Evolutionary conservation across 2,113 vertebrate genomes (phyloP).

Genomic region (Eublepharis macularius): DNA sequence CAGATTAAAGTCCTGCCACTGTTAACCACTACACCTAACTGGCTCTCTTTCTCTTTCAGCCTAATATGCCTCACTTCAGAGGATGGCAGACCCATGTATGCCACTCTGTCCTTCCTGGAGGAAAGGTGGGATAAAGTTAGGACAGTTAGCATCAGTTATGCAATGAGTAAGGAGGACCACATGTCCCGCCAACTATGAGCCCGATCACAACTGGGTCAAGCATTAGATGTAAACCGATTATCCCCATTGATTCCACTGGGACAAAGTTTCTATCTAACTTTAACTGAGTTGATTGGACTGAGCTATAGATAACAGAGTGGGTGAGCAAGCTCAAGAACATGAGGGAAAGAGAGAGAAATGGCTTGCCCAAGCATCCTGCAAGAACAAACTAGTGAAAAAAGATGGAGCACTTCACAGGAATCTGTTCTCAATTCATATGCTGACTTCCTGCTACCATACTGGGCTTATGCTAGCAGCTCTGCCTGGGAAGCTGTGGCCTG

Average conservation of each 20-base stretch:
- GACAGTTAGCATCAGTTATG: neutral
- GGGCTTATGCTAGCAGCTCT: neutral
- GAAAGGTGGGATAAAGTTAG: too few relatives aligned
- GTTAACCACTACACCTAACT: too few relatives aligned
- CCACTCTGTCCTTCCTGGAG: too few relatives aligned
- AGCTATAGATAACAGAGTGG: neutral
- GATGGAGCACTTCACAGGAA: neutral
- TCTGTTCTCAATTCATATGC: neutral
- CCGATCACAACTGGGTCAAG: neutral
- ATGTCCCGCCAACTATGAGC: neutral
- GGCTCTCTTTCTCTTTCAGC: too few relatives aligned
- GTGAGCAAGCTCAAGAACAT: neutral
- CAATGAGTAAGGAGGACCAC: neutral
- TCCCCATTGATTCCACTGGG: neutral
- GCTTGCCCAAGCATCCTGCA: neutral
- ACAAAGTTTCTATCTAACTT: neutral
- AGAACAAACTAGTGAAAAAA: neutral
- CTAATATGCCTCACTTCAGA: too few relatives aligned
- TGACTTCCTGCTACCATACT: neutral
- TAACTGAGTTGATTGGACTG: neutral
- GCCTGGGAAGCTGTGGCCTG: neutral
- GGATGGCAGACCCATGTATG: too few relatives aligned
- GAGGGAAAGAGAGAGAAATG: neutral
- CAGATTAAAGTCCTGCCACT: too few relatives aligned
- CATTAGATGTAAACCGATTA: neutral